A percentile compares a stretch with the other conserved stretches of the same genome.
phyloP scores from a whole-genome alignment of 1,140 invertebrate species.

The Drosophila sulfurigaster region DNA sequence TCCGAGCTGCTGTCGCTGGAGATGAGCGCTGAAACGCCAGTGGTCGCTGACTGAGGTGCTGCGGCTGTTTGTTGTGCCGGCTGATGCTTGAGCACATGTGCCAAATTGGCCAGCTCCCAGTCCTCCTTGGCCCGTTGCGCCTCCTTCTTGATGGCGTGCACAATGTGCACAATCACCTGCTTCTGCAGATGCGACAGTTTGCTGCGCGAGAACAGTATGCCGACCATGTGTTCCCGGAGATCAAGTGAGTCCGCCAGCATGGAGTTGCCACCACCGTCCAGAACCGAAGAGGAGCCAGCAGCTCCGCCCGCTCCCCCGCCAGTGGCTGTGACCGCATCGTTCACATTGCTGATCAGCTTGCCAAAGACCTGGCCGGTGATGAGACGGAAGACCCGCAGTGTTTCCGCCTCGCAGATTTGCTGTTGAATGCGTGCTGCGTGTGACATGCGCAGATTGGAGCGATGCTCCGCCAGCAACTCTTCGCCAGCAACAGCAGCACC shows the following conservation, averaged over 20 bases:
- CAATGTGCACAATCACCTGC: constrained; percentile 97
- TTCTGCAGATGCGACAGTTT: constrained; percentile 97
- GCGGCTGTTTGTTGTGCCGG: constrained; percentile 9
- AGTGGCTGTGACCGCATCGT: constrained; percentile 84
- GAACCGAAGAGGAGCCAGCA: constrained; percentile 31
- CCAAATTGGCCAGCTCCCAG: constrained; percentile 89
- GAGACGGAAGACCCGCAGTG: constrained; percentile 96
- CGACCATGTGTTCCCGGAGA: constrained; percentile 97
- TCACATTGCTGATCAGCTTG: constrained; percentile 89
- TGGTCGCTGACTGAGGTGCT: background rate
- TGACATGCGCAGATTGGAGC: constrained; percentile 60
- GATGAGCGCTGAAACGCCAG: background rate
- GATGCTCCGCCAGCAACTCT: constrained; percentile 22
- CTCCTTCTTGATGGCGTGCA: constrained; percentile 96
- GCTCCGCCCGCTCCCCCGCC: background rate
- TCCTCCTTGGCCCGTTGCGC: constrained; percentile 93
- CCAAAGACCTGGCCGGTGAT: constrained; percentile 96
- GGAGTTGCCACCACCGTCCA: constrained; percentile 47
- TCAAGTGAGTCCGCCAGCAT: constrained; percentile 86
- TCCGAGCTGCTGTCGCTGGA: constrained; percentile 79
- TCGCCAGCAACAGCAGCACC: constrained; percentile 3
- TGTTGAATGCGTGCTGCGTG: constrained; percentile 89
- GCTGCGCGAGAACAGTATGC: constrained; percentile 97
- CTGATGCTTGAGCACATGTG: constrained; percentile 74
- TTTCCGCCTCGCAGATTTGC: constrained; percentile 95